These are phyloP conservation scores for Drosophila niveifrons DNA, from an alignment of 2,888 invertebrate genomes.

Conservation along the genomic window DNA sequence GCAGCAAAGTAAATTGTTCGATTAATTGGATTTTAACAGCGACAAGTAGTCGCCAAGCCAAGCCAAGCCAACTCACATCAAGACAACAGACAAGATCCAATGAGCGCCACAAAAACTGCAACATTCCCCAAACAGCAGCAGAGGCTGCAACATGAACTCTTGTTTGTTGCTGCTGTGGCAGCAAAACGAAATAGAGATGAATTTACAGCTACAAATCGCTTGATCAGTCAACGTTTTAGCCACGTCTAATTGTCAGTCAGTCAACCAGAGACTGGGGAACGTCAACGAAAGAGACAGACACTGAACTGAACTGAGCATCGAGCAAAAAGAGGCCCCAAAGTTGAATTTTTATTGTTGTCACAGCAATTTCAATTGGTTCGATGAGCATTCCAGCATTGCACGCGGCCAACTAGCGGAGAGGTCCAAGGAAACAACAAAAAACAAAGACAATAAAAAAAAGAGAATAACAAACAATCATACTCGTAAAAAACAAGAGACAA, in stretches of 20 bases:
- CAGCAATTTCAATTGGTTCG: slow-evolving; percentile 85
- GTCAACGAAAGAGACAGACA: slow-evolving; percentile 38
- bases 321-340: slow-evolving; percentile 73
- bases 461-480: slow-evolving; percentile 33
- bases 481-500: background rate
- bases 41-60: slow-evolving; percentile 76
- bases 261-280: slow-evolving; percentile 55
- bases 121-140: slow-evolving; percentile 66
- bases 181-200: slow-evolving; percentile 76
- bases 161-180: slow-evolving; percentile 18
- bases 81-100: slow-evolving; percentile 32
- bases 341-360: slow-evolving; percentile 84
- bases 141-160: slow-evolving; percentile 64
- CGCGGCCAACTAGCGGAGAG: slow-evolving; percentile 74
- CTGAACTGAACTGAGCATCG: slow-evolving; percentile 17
- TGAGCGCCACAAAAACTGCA: slow-evolving; percentile 47
- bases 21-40: slow-evolving; percentile 82
- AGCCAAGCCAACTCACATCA: too few relatives aligned
- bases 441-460: slow-evolving; percentile 35
- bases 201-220: slow-evolving; percentile 84
- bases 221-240: slow-evolving; percentile 82
- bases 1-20: slow-evolving; percentile 80
- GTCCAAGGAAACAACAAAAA: slow-evolving; percentile 32
- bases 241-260: slow-evolving; percentile 81
- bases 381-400: slow-evolving; percentile 83